phyloP scores from a whole-genome alignment of 2,888 invertebrate species.

The Rhogogaster chlorosoma region DNA sequence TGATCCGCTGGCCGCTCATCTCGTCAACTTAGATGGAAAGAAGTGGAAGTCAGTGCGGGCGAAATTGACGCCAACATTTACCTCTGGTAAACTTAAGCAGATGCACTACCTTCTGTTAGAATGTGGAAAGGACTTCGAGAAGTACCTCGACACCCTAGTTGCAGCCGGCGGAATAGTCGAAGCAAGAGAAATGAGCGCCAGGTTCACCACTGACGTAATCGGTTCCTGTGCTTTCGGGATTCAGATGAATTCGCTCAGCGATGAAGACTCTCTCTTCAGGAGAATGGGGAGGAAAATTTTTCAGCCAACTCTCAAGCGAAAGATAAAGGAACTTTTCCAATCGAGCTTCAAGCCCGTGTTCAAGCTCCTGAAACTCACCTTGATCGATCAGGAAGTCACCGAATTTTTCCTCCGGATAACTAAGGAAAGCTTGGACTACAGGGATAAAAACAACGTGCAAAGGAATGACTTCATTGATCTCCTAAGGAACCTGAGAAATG shows the following conservation, averaged over 20 bases:
- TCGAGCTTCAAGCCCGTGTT: constrained; percentile 70
- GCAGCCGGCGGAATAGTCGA: constrained; percentile 72
- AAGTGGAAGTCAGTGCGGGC: constrained; percentile 84
- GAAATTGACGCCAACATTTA: constrained; percentile 84
- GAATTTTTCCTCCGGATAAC: constrained; percentile 78
- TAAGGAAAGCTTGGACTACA: constrained; percentile 76
- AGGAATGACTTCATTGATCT: constrained; percentile 81
- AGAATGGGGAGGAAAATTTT: constrained; percentile 60
- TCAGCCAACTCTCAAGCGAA: constrained; percentile 53
- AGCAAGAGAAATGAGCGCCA: constrained; percentile 65
- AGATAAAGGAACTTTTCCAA: constrained; percentile 6
- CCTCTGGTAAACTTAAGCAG: constrained; percentile 84
- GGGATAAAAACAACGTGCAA: constrained; percentile 76
- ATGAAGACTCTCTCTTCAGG: constrained; percentile 71
- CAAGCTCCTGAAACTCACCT: constrained; percentile 69
- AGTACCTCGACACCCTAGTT: constrained; percentile 75
- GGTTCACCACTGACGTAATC: constrained; percentile 77
- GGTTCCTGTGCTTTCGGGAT: constrained; percentile 77
- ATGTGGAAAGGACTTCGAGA: constrained; percentile 80
- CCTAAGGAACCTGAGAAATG: constrained; percentile 78
- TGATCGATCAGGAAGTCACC: constrained; percentile 69
- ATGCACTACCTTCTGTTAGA: constrained; percentile 83
- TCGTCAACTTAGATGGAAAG: constrained; percentile 81
- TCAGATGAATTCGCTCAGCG: constrained; percentile 72
- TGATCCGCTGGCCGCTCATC: constrained; percentile 82